Conservation (phyloP, 1,140 invertebrate genomes). For the Drosophila paulistorum region DNA sequence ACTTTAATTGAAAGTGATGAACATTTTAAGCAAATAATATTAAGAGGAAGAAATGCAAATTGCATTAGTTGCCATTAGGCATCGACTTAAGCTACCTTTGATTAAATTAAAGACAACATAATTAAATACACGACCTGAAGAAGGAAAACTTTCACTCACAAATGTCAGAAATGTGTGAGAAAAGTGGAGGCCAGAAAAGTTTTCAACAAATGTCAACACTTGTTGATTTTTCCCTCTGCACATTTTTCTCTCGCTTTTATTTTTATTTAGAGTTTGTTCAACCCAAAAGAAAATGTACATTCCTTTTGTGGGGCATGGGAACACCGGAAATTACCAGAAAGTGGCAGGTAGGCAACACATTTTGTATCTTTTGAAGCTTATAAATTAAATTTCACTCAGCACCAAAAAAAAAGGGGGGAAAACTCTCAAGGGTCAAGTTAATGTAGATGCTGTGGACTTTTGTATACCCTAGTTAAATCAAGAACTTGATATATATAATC, state of each 20-base stretch:
- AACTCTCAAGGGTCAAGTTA: conserved; percentile 9
- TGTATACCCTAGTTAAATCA: neutral
- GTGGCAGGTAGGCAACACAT: conserved; percentile 51
- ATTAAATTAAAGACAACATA: conserved; percentile 46
- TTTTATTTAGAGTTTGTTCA: neutral
- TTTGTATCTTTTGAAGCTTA: conserved; percentile 72
- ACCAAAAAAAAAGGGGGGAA: conserved; percentile 9
- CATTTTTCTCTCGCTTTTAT: neutral
- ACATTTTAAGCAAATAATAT: conserved; percentile 55
- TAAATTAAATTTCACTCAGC: conserved; percentile 58
- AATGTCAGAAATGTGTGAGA: conserved; percentile 46
- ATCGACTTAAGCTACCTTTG: conserved; percentile 30
- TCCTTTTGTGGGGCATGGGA: conserved; percentile 35
- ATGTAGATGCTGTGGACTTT: neutral
- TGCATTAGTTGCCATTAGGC: conserved; percentile 67
- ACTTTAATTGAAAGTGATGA: conserved; percentile 52
- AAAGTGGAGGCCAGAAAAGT: conserved; percentile 40
- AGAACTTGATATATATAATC: no score
- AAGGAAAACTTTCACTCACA: conserved; percentile 37
- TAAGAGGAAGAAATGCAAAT: conserved; percentile 63
- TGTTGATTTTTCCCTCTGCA: conserved; percentile 51
- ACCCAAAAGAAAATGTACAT: conserved; percentile 47
- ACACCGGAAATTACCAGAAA: conserved; percentile 64
- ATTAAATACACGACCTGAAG: neutral
- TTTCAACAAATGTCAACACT: conserved; percentile 71